Evolutionary conservation across 37 sponge, comb jelly and placozoan species (phyloP), one percentile per base, ranked within the genome.

Genomic region (Beroe forskalii): DNA sequence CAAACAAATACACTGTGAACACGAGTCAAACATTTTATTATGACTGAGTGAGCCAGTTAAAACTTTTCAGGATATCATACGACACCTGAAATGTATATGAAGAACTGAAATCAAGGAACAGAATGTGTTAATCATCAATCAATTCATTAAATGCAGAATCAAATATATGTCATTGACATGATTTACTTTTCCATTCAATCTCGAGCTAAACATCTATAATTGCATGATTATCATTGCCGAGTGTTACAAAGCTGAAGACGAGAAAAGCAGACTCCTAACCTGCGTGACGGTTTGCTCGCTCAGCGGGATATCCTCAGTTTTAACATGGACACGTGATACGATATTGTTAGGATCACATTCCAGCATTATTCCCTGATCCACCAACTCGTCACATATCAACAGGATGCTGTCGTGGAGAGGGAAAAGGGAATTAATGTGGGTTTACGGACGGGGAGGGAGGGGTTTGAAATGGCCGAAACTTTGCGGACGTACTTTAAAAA

Each of bases 31-130:
- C 55, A 48, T 48, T 48, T 42, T 44, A n/a, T n/a, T n/a, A 80
- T 22, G 86, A 80, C 55, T 80, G 86, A 28, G 38, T 80, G 17
- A 80, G 55, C 86, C 86, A 80, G 55, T 80, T 80, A 44, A 80
- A 80, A 25, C 86, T 80, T 80, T 80, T 80, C 86, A 80, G 86
- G 43, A 80, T 80, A 38, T 80, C 86, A 44, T 80, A 80, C 3
- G 86, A 80, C 1, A 80, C 86, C 86, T 80, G 86, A 80, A 42
- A 72, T 8, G 12, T 6, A 17, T 63, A 4, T 8, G 9, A 63
- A 63, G n/a, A n/a, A n/a, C n/a, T n/a, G n/a, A n/a, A n/a, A n/a
- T n/a, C n/a, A n/a, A n/a, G n/a, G n/a, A n/a, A n/a, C n/a, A n/a
- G n/a, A n/a, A n/a, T n/a, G n/a, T n/a, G n/a, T n/a, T n/a, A n/a